Conservation (phyloP, 1,140 invertebrate genomes). For the Acyrthosiphon pisum region DNA sequence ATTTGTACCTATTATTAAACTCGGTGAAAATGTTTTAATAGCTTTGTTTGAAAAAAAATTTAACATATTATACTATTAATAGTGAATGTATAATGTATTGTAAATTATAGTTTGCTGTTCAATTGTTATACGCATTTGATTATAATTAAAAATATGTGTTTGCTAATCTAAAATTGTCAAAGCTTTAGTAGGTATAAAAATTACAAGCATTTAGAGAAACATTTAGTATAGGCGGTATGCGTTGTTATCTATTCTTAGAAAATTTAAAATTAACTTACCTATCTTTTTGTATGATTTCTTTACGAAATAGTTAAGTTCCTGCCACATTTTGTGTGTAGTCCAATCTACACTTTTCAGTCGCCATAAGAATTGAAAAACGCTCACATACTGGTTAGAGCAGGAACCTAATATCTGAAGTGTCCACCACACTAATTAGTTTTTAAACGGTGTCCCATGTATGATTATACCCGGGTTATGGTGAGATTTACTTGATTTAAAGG, state of each 20-base stretch:
- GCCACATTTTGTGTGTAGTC: background rate
- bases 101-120: background rate
- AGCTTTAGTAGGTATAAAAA: background rate
- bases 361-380: constrained; percentile 33
- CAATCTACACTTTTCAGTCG: background rate
- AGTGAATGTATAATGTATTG: no score
- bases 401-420: constrained; percentile 7
- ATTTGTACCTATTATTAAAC: no score
- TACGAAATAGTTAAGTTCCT: background rate
- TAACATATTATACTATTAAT: background rate
- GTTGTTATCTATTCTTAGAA: background rate
- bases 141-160: background rate
- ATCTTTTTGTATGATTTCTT: background rate
- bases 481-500: constrained; percentile 15
- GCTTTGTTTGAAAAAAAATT: no score
- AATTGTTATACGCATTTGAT: background rate
- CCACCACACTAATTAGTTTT: background rate
- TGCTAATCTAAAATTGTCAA: background rate
- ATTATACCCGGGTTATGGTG: background rate
- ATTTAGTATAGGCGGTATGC: background rate
- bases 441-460: background rate
- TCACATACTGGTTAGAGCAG: background rate
- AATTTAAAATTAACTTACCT: background rate
- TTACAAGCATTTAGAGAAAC: background rate
- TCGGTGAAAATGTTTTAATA: no score